A percentile compares a stretch with the other conserved stretches of the same genome.
phyloP scores from a whole-genome alignment of 2,113 vertebrate genomes.

The Mixornis gularis region DNA sequence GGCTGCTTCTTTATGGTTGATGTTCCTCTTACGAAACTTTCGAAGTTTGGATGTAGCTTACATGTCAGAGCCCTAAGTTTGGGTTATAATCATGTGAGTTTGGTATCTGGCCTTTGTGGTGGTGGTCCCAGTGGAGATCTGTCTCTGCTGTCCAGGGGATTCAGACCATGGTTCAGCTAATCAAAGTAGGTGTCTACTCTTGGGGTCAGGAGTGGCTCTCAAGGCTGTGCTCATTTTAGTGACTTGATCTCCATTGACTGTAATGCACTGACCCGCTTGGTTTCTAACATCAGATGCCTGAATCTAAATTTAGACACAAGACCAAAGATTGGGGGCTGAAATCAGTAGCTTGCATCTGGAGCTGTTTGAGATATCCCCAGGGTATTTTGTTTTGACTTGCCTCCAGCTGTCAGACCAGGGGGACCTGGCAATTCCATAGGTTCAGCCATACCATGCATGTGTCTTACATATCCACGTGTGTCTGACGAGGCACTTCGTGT shows the following conservation, averaged over 20 bases:
- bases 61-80: neutral
- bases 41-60: neutral
- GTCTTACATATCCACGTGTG: fast-evolving
- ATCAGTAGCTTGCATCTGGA: neutral
- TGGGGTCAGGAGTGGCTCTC: neutral
- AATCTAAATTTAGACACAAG: neutral
- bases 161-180: neutral
- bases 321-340: neutral
- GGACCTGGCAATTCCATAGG: neutral
- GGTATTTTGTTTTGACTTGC: neutral
- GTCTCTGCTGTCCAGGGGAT: neutral
- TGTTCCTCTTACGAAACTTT: neutral
- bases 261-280: fast-evolving
- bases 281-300: neutral
- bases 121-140: neutral
- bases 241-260: neutral
- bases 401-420: neutral
- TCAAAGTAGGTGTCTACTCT: neutral
- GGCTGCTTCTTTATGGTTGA: neutral
- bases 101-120: neutral
- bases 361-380: neutral
- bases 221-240: fast-evolving
- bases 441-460: neutral
- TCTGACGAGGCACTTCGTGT: neutral
- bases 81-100: neutral